phyloP scores from a whole-genome alignment of 1,140 invertebrate genomes.

The Zelostemma sp. region DNA sequence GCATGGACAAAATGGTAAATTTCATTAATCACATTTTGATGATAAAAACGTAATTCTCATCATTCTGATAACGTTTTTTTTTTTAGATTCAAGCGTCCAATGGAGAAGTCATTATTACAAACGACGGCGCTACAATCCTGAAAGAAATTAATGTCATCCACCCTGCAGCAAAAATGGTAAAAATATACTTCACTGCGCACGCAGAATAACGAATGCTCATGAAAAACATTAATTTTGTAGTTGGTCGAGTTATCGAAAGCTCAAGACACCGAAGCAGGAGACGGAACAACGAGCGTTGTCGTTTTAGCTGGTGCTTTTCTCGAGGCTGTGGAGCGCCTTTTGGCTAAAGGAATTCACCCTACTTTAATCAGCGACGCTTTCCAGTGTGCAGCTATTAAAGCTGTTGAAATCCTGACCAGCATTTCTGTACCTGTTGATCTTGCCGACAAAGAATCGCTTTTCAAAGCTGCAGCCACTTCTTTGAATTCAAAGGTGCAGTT shows the following conservation, averaged over 20 bases:
- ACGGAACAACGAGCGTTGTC: constrained; percentile 98
- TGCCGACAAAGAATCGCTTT: constrained; percentile 86
- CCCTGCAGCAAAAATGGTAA: constrained; percentile 99
- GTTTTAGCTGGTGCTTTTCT: constrained; percentile 95
- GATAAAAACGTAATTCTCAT: too few relatives aligned
- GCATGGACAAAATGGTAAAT: constrained; percentile 99
- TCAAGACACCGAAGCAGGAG: constrained; percentile 99
- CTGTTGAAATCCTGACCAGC: constrained; percentile 86
- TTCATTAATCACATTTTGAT: constrained; percentile 1
- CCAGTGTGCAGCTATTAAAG: constrained; percentile 88
- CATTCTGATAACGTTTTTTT: too few relatives aligned
- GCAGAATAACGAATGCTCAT: too few relatives aligned
- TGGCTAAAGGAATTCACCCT: constrained; percentile 97
- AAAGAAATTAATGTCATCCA: constrained; percentile 99
- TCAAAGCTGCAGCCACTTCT: constrained; percentile 97
- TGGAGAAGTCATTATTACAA: constrained; percentile 99
- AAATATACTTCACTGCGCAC: too few relatives aligned
- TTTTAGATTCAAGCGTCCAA: constrained; percentile 92
- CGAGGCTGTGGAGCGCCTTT: constrained; percentile 93
- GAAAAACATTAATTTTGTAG: constrained; percentile 65
- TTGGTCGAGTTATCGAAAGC: constrained; percentile 98
- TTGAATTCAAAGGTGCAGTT: constrained; percentile 93
- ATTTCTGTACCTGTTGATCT: constrained; percentile 93
- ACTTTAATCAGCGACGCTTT: constrained; percentile 94
- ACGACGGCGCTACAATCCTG: constrained; percentile 99